A percentile compares a stretch with the other conserved stretches of the same genome.
Evolutionary conservation across 2,797 vertebrate species (phyloP).

Genomic region (Phylloscopus collybita): DNA sequence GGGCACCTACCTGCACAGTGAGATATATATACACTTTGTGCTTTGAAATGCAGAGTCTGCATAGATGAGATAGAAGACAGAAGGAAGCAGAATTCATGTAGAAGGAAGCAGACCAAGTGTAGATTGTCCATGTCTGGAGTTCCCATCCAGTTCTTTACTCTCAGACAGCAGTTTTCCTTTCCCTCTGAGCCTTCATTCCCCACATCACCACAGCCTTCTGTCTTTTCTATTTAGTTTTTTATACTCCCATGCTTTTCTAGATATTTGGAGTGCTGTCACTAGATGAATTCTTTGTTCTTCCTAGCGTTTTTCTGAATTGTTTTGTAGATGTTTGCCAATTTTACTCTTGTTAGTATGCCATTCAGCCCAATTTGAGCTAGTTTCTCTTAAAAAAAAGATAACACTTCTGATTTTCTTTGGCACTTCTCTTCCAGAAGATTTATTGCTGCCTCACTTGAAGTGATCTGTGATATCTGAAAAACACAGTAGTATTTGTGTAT

Average conservation of each 20-base stretch:
- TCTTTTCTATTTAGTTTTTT: background rate
- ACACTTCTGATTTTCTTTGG: background rate
- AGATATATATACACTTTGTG: accelerated
- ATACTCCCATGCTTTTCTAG: background rate
- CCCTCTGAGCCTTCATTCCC: background rate
- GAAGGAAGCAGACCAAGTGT: background rate
- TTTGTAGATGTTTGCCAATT: background rate
- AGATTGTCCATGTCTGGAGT: background rate
- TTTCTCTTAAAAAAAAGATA: background rate
- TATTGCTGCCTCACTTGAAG: background rate
- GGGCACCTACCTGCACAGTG: accelerated
- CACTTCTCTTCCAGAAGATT: background rate
- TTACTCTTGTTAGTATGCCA: background rate
- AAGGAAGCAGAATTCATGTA: background rate
- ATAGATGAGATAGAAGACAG: background rate
- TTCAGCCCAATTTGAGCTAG: background rate
- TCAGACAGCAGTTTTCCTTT: background rate
- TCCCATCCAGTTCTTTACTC: background rate
- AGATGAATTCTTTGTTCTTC: background rate
- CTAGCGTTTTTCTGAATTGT: background rate
- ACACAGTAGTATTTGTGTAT: background rate
- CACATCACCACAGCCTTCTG: accelerated
- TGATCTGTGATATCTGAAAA: background rate
- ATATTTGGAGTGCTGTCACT: background rate
- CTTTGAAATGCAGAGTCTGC: background rate